phyloP scores from a whole-genome alignment of 1,140 invertebrate genomes.

The Neodiprion fabricii region DNA sequence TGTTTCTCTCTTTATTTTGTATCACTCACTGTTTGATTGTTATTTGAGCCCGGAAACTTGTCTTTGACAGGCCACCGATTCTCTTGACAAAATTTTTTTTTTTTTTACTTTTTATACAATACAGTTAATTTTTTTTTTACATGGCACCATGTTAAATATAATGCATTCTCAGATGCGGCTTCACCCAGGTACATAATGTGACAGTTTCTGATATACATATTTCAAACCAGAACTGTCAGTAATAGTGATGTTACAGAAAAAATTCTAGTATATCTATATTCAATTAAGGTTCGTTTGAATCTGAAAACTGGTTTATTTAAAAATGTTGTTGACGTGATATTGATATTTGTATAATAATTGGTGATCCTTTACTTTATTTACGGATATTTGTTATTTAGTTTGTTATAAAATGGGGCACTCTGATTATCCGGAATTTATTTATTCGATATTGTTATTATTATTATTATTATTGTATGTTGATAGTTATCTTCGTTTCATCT shows the following conservation, averaged over 20 bases:
- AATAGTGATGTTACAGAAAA: no score
- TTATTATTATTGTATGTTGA: conserved; percentile 29
- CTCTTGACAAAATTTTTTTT: background rate
- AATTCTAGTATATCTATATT: no score
- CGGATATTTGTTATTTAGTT: background rate
- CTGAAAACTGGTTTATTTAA: no score
- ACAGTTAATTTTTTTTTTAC: background rate
- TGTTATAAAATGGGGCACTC: background rate
- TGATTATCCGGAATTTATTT: no score
- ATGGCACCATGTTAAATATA: background rate
- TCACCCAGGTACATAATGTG: no score
- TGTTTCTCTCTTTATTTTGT: background rate
- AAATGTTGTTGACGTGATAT: no score
- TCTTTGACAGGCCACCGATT: background rate
- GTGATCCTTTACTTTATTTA: background rate
- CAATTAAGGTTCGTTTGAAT: no score
- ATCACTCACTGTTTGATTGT: background rate
- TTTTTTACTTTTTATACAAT: background rate
- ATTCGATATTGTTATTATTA: background rate
- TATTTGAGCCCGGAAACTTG: background rate
- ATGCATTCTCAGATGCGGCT: no score
- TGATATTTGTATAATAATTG: no score
- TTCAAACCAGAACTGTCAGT: no score
- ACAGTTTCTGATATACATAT: no score
- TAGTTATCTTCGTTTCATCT: conserved; percentile 33